Base-by-base conservation (phyloP, 2,113 vertebrate genomes). In the Clinocottus analis region DNA sequence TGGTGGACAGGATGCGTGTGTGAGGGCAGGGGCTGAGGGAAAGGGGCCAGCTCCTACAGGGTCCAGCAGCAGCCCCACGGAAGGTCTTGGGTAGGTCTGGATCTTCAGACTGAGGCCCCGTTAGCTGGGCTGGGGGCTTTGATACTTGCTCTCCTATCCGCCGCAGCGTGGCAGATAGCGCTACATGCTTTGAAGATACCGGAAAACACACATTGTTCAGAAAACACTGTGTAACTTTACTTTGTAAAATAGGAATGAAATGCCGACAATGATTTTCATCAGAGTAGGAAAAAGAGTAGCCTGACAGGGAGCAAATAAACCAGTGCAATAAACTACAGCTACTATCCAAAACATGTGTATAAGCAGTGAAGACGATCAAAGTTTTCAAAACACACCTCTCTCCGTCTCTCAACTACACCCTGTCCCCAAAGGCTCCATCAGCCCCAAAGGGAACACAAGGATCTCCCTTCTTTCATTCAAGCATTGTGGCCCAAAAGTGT, bases 131-230 rank as follows among this genome's bases (percentile, higher is more conserved):
- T 23, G 94, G 27, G 21, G 94, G 94, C 92, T 93, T 96, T 79
- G 95, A 96, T 75, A 97, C 74, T 62, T 95, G 95, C 90, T 97
- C 95, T 0, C 96, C 96, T 66, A 98, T 72, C 64, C 96, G 92
- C 65, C 96, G 94, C 91, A 96, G 79, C 3, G 97, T 97, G 75
- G 97, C 93, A 45, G 93, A 94, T 75, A 96, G 83, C 29, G 90
- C 85, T 51, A 90, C 77, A 58, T 94, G 93, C 96, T 97, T 88
- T 5, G 68, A 12, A 84, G 31, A 64, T 43, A 83, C 19, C 75
- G 17, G 87, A 16, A 80, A 27, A 71, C 63, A 53, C 25, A 53
- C 64, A 33, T 47, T 35, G 25, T 27, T 61, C 64, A 67, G 64
- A 78, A 72, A 25, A 8, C 21, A 61, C 21, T 10, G 11, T 13